Evolutionary conservation across 2,113 vertebrate genomes (phyloP), one percentile per base, ranked within the genome.

Genomic region (Synchiropus splendidus): DNA sequence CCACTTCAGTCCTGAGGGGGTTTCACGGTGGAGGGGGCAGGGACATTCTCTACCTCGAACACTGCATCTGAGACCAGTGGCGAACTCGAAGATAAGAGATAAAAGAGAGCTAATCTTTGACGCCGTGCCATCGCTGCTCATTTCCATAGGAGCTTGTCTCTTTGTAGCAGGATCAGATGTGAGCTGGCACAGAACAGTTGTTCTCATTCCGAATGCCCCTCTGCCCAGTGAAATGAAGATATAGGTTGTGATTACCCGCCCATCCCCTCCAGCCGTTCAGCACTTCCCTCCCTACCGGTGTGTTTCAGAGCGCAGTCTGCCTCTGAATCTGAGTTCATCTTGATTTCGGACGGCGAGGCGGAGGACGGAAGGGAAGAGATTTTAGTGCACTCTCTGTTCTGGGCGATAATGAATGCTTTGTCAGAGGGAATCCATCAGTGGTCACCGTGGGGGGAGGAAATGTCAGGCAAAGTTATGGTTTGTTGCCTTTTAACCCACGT

Each of bases 401-500:
- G 72, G 37, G 82, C 61, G 83, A 89, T 89, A 89, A 90, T 88
- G 72, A 86, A 89, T 87, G 81, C 75, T 86, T 90, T 89, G 87
- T 85, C 75, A 88, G 84, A 80, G 73, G 78, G 87, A 89, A 87
- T 88, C 85, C 67, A 87, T 94, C 87, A 90, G 74, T 74, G 84
- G 85, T 89, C 83, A 87, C 85, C 85, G 77, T 75, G 74, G 83
- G 89, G 85, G 85, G 83, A 90, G 75, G 84, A 87, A 86, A 87
- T 86, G 82, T 89, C 89, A 90, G 78, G 83, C 77, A 83, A 91
- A 89, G 85, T 88, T 90, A 88, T 85, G 83, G 83, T 87, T 87
- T 88, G 83, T 89, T 91, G 86, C 83, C 84, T 90, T 89, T 90
- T 89, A 89, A 87, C 87, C 87, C 87, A 87, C 79, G 67, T 90